Evolutionary conservation across 2,888 invertebrate genomes (phyloP).

Genomic region (Tetanocera ferruginea): DNA sequence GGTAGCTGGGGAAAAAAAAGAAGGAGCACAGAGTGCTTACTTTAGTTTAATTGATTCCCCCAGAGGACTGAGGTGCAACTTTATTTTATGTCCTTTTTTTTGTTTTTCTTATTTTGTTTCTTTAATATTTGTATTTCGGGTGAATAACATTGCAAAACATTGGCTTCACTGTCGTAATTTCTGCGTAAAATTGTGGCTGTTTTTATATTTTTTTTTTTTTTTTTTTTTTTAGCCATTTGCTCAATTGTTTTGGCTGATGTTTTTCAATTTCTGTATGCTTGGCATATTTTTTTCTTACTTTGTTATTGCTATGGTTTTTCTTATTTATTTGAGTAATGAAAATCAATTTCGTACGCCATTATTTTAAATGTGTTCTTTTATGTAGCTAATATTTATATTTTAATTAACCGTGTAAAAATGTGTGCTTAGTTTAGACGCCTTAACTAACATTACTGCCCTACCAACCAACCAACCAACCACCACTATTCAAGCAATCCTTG

Average conservation of each 20-base stretch:
- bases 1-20: no score
- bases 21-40: not conserved
- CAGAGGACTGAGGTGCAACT: conserved; percentile 3
- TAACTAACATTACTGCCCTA: not conserved
- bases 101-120: not conserved
- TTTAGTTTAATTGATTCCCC: conserved; percentile 29
- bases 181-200: no score
- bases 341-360: conserved; percentile 19
- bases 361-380: conserved; percentile 24
- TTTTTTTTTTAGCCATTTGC: not conserved
- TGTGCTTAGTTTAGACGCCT: not conserved
- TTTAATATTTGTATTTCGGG: not conserved
- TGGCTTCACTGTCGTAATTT: no score
- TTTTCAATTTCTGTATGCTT: not conserved
- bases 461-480: not conserved
- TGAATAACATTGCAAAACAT: no score
- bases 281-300: not conserved
- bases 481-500: not conserved
- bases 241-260: not conserved
- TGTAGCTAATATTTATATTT: conserved; percentile 12
- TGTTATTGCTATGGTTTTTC: not conserved
- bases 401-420: conserved; percentile 5
- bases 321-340: conserved; percentile 6
- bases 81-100: not conserved
- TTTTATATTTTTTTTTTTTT: not conserved